Percentiles rank a stretch among this genome's conserved stretches.
Conservation (phyloP, 2,113 vertebrate genomes). For the Malurus cyaneus region DNA sequence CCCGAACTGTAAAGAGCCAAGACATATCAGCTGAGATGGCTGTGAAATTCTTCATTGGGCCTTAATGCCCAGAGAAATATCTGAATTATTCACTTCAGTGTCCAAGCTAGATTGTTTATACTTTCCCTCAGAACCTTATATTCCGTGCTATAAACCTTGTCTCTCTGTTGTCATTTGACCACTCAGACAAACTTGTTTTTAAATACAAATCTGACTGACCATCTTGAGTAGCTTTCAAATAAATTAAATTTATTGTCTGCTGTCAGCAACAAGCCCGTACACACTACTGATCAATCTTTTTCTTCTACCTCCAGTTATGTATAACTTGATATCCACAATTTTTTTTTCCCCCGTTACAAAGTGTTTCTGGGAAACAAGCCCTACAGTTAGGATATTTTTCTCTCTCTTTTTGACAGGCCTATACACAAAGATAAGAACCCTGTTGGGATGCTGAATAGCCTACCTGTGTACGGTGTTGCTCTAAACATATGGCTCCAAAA, state of each 20-base stretch:
- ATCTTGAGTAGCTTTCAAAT: neutral
- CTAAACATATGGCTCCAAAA: constrained; percentile 74
- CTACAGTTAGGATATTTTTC: constrained; percentile 31
- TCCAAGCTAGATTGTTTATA: neutral
- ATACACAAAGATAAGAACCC: constrained; percentile 68
- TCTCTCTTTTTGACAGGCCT: constrained; percentile 55
- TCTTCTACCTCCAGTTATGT: neutral
- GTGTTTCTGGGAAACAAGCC: constrained; percentile 24
- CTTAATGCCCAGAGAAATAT: neutral
- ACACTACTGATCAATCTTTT: neutral
- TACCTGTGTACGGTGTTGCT: constrained; percentile 61
- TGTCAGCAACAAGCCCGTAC: neutral
- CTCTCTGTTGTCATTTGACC: neutral
- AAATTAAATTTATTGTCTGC: neutral
- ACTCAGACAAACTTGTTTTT: neutral
- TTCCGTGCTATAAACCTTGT: neutral
- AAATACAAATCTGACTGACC: neutral
- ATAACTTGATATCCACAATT: neutral
- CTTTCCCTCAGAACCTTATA: neutral
- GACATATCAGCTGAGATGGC: neutral
- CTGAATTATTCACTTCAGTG: neutral
- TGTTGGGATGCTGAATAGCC: constrained; percentile 70
- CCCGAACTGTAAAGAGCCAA: neutral
- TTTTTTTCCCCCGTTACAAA: neutral
- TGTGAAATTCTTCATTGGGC: neutral